A percentile compares a stretch with the other conserved stretches of the same genome.
Conservation (phyloP, 2,888 invertebrate genomes). For the Drosophila atroscutellata region DNA sequence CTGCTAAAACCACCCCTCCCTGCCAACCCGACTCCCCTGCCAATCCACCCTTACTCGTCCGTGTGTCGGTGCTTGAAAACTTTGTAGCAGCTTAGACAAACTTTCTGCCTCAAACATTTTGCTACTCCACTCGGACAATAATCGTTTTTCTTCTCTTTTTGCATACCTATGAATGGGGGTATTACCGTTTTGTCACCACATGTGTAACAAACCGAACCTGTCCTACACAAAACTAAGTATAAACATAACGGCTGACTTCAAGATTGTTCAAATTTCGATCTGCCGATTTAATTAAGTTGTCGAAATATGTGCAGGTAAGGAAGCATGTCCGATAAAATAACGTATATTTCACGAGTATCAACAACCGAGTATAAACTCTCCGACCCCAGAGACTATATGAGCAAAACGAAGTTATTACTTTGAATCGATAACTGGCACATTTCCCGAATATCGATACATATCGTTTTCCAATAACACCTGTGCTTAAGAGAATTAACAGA, state of each 20-base stretch:
- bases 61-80: conserved; percentile 37
- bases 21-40: conserved; percentile 3
- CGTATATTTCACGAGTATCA: background rate
- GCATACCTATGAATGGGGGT: background rate
- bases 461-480: background rate
- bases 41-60: background rate
- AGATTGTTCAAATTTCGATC: background rate
- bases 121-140: conserved; percentile 7
- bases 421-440: background rate
- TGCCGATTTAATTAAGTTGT: too few relatives aligned
- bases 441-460: background rate
- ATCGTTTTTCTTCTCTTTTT: background rate
- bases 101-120: conserved; percentile 34
- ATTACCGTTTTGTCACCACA: conserved; percentile 2
- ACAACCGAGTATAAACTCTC: background rate
- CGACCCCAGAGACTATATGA: too few relatives aligned
- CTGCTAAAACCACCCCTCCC: conserved; percentile 17
- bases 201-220: background rate
- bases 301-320: too few relatives aligned
- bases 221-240: background rate
- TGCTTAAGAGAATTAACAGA: background rate
- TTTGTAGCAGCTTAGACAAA: conserved; percentile 46
- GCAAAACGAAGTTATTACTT: background rate
- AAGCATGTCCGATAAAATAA: background rate
- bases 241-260: background rate